Evolutionary conservation across 2,888 invertebrate species (phyloP), one percentile per base, ranked within the genome.

Genomic region (Watsonalla binaria): DNA sequence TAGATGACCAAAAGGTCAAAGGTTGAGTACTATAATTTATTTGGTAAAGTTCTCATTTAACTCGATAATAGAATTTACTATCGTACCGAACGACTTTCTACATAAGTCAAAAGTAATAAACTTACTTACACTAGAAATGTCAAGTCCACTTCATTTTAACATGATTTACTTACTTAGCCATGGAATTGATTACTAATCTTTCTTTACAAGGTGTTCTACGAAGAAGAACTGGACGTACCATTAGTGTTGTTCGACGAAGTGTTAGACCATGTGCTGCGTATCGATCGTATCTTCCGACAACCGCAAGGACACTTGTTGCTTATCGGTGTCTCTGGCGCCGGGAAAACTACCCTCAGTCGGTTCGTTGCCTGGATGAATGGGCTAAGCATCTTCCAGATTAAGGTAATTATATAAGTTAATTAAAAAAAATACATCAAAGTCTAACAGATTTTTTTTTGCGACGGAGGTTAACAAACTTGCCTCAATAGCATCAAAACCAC

Each of bases 331-430:
- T 99, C 99, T 52, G 99, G 99, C 48, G 98, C 99, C 63, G 99
- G 99, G 65, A 99, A 99, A 91, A 99, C 99, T 0, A 99, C 99
- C 8, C 93, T 99, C 66, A 99, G 99, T 34, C 93, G 99, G 65
- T 99, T 99, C 86, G 99, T 99, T 39, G 99, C 99, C 51, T 99
- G 99, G 99, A 98, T 99, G 96, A 99, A 99, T 84, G 99, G 99
- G 6, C 92, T 99, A 45, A 97, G 97, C 65, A 98, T 99, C 57
- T 99, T 99, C 94, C 99, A 99, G 92, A 99, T 99, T 66, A 98
- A 99, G 92, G 98, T 96, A 68, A 57, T 62, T 52, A 13, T 33
- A 14, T 15, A 34, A 46, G 33, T 7, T 47, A 15, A 7, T 7
- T 2, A 42, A 9, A 42, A 7, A 42, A 42, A 42, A 2, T 42